Percentiles rank a stretch among this genome's conserved stretches.
These are phyloP conservation scores for Spisula solida DNA, from an alignment of 2,888 invertebrate species.

Conservation along the genomic window DNA sequence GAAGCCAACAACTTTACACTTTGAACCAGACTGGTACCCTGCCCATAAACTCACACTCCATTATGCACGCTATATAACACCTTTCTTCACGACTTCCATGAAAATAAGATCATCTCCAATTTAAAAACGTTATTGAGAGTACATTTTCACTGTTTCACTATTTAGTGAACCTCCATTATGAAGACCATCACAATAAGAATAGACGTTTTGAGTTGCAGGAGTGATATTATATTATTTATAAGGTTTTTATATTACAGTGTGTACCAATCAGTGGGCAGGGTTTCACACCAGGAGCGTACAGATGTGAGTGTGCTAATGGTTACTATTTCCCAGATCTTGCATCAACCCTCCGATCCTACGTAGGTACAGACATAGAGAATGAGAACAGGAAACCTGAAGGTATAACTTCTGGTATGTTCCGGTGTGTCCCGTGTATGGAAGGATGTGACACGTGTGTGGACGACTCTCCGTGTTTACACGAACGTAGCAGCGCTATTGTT, in stretches of 20 bases:
- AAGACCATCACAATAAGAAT: no score
- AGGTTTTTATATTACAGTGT: constrained; percentile 79
- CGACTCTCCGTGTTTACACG: constrained; percentile 82
- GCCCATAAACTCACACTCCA: no score
- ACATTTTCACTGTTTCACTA: no score
- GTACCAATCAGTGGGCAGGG: constrained; percentile 78
- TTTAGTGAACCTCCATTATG: no score
- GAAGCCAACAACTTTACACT: no score
- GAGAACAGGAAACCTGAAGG: constrained; percentile 60
- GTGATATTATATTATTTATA: no score
- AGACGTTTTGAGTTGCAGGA: no score
- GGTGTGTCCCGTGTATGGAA: constrained; percentile 80
- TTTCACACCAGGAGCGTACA: constrained; percentile 83
- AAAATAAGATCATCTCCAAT: no score
- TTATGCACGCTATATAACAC: no score
- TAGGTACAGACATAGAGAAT: constrained; percentile 79
- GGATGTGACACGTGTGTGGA: constrained; percentile 85
- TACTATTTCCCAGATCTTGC: constrained; percentile 84
- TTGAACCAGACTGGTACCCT: no score
- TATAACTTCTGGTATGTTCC: constrained; percentile 64
- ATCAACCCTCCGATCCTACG: constrained; percentile 72
- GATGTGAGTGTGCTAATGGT: constrained; percentile 81
- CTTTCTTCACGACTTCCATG: no score
- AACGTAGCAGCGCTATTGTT: constrained; percentile 70
- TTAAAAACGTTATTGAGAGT: no score